Evolutionary conservation across 1,140 invertebrate genomes (phyloP).

Genomic region (Manduca sexta): DNA sequence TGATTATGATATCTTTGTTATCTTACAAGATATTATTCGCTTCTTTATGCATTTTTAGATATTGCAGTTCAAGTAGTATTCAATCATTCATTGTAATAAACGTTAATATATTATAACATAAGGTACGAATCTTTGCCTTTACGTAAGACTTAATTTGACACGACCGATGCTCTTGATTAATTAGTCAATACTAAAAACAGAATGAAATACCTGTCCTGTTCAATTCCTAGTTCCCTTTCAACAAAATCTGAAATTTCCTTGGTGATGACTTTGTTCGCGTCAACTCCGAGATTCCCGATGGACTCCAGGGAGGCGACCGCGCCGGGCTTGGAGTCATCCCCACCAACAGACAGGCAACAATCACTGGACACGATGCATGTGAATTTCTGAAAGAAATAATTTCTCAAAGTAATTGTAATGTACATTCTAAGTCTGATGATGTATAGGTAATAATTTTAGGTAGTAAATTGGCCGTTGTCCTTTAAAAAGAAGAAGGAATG

Average conservation of each 20-base stretch:
- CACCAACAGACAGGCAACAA: constrained; percentile 27
- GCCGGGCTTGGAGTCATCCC: constrained; percentile 24
- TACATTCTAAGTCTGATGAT: no score
- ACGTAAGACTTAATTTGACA: no score
- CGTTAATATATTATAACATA: no score
- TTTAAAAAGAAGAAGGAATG: background rate
- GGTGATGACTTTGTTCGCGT: constrained; percentile 35
- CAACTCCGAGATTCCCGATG: constrained; percentile 42
- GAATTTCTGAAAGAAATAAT: constrained; percentile 34
- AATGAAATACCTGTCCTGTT: constrained; percentile 38
- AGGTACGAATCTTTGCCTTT: no score
- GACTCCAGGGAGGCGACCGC: constrained; percentile 43
- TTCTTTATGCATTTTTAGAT: no score
- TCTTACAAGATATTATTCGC: no score
- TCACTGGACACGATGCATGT: constrained; percentile 31
- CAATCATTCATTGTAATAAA: no score
- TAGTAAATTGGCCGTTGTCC: background rate
- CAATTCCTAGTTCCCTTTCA: constrained; percentile 36
- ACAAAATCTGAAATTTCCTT: constrained; percentile 34
- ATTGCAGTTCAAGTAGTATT: no score
- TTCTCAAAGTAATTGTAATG: background rate
- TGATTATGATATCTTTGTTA: no score
- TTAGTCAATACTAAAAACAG: no score
- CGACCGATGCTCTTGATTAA: no score
- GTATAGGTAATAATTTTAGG: background rate